Base-by-base conservation (phyloP, 92 coral and sea anemone genomes). In the Metridium senile region DNA sequence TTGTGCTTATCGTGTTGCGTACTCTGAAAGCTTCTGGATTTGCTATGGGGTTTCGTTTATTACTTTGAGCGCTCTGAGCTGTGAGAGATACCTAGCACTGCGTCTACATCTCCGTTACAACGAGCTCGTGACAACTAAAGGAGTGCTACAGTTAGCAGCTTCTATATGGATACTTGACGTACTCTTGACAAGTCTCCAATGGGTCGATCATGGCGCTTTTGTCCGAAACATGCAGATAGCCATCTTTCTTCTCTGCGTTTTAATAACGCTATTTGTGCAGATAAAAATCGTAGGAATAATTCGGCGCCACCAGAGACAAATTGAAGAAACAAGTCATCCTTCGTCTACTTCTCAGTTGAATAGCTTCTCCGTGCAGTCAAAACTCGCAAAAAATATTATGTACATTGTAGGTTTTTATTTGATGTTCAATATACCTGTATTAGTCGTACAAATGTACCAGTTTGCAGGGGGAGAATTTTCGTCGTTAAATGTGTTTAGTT, bases 21-120 rank as follows among this genome's bases (percentile, higher is more conserved):
- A 89, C 69, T 89, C 94, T 11, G 82, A 79, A 46, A 80, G 94
- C 23, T 89, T 89, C 81, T 89, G 85, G 88, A 46, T 89, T 25
- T 86, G 94, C 58, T 90, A 90, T 58, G 91, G 89, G 0, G 90
- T 77, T 4, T 85, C 97, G 17, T 80, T 93, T 23, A 72, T 91
- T 66, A 93, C 93, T 8, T 79, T 93, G 19, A 91, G 93, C 66
- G 93, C 97, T 11, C 74, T 94, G 31, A 94, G 98, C 79, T 81
- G 88, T 66, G 97, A 93, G 43, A 79, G 97, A 23, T 83, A 76
- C 23, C 27, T 86, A 0, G 93, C 93, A 0, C 52, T 89, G 43
- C 62, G 80, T 0, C 81, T 89, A 3, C 94, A 90, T 29, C 83
- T 86, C 26, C 91, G 94, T 34, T 90, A 90, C 78, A 51, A 43